Evolutionary conservation across 2,888 invertebrate genomes (phyloP).

Genomic region (Thereva nobilitata): DNA sequence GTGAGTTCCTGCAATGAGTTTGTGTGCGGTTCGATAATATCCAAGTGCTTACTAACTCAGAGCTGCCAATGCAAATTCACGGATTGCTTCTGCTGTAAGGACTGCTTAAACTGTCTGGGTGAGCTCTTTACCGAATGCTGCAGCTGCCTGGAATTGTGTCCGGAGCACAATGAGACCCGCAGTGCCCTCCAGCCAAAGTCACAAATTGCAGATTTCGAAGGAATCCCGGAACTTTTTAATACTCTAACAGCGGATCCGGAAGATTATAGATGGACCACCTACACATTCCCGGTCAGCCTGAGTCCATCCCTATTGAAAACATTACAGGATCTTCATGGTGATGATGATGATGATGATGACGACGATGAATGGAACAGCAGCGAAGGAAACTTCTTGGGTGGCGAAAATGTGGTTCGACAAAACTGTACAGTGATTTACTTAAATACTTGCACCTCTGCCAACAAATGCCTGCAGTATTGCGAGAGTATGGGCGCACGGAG

Average conservation of each 20-base stretch:
- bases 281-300: background rate
- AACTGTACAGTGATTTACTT: conserved; percentile 12
- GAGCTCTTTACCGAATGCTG: conserved; percentile 17
- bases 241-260: conserved; percentile 6
- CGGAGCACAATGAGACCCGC: background rate
- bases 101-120: conserved; percentile 10
- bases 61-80: conserved; percentile 3
- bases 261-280: conserved; percentile 14
- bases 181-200: background rate
- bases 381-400: too few relatives aligned
- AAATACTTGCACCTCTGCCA: background rate
- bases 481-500: conserved; percentile 14
- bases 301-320: too few relatives aligned
- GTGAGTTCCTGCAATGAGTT: conserved; percentile 1
- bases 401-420: background rate
- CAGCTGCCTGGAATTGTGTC: conserved; percentile 14
- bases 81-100: conserved; percentile 14
- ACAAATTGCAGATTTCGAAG: background rate
- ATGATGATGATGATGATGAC: too few relatives aligned
- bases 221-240: conserved; percentile 21
- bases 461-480: conserved; percentile 16
- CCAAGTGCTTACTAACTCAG: conserved; percentile 13
- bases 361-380: too few relatives aligned
- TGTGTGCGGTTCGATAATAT: conserved; percentile 8
- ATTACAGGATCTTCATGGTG: too few relatives aligned